Percentiles rank a stretch among this genome's conserved stretches.
Evolutionary conservation across 2,113 vertebrate species (phyloP).

Genomic region (Boleophthalmus pectinirostris): DNA sequence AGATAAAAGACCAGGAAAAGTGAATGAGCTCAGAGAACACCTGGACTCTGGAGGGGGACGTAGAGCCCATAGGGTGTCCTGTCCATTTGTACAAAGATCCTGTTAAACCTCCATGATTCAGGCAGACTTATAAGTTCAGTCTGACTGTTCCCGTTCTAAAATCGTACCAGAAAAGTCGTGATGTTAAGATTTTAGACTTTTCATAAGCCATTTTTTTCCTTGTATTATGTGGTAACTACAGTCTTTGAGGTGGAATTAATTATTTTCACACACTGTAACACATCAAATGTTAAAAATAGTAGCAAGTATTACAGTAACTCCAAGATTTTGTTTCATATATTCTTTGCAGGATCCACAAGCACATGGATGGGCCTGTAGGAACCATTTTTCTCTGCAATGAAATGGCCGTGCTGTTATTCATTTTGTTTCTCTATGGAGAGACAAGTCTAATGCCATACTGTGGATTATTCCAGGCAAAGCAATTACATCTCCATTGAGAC

Average conservation of each 20-base stretch:
- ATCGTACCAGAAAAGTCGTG: neutral
- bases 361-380: neutral
- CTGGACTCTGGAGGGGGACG: constrained; percentile 2
- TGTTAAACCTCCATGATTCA: neutral
- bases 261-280: neutral
- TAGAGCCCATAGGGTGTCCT: neutral
- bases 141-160: neutral
- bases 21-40: neutral
- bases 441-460: too few relatives aligned
- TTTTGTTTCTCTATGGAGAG: too few relatives aligned
- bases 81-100: neutral
- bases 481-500: neutral
- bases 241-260: too few relatives aligned
- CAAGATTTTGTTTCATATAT: neutral
- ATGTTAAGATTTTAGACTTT: neutral
- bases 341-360: neutral
- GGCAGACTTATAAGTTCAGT: neutral
- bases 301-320: neutral
- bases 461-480: neutral
- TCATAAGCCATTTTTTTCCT: neutral
- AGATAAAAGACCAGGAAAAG: neutral
- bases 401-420: too few relatives aligned
- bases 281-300: neutral
- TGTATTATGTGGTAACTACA: neutral
- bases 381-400: neutral